Base-by-base conservation (phyloP, 2,797 vertebrate genomes). In the Coranthus polyacanthus region DNA sequence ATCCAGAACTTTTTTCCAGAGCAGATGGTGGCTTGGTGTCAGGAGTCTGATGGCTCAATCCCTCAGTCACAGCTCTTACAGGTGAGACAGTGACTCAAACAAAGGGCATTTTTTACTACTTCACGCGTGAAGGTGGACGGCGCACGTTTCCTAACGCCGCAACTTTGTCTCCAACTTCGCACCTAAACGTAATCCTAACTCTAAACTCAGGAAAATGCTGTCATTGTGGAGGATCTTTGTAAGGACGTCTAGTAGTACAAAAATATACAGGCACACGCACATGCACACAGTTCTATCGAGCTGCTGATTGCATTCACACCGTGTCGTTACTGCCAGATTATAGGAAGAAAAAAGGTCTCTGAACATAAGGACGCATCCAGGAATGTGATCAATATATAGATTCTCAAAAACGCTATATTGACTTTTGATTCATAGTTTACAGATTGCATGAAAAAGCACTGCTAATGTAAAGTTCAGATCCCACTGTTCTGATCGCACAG, bases 21-120 rank as follows among this genome's bases (percentile, higher is more conserved):
- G 64, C 97, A 98, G 88, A 99, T 99, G 97, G 96, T 99, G 72
- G 94, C 95, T 20, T 97, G 96, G 96, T 98, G 97, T 92, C 96
- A 98, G 73, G 96, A 97, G 82, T 94, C 96, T 21, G 97, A 99
- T 16, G 96, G 96, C 75, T 94, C 95, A 56, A 96, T 96, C 86
- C 95, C 96, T 75, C 96, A 95, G 74, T 96, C 95, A 50, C 97
- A 98, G 84, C 95, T 99, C 72, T 81, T 99, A 87, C 97, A 99
- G 96, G 97, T 99, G 94, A 89, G 81, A 39, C 13, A n/a, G 21
- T 53, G 29, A 62, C 51, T 50, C 67, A 32, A 45, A 51, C 50
- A 51, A 72, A 32, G 6, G 36, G 51, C 55, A 41, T 21, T 51
- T 50, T 41, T 36, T 45, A 56, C 8, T 18, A 11, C 18, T 44